Evolutionary conservation across 2,113 vertebrate genomes (phyloP), one percentile per base, ranked within the genome.

Genomic region (Ciconia boyciana): DNA sequence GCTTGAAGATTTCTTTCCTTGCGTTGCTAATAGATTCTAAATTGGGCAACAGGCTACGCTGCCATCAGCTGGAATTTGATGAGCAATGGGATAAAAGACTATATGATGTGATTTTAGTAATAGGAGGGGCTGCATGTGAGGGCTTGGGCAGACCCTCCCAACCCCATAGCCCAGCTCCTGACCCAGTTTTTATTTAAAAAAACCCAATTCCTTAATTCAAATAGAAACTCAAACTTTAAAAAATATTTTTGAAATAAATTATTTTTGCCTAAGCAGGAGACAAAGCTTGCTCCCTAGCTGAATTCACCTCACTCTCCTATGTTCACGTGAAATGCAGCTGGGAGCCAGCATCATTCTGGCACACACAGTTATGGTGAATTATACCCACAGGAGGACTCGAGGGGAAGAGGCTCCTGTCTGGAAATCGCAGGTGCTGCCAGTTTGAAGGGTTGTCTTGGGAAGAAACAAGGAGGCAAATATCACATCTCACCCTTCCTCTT

Each of bases 51-150:
- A 66, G 77, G 77, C 60, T 95, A 89, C 20, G 7, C 72, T 91
- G 80, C 78, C 72, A 70, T 89, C 64, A 79, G 68, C 64, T 84
- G 80, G 90, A 96, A 91, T 91, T 81, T 44, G 92, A 94, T 91
- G 68, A 89, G 68, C 80, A 74, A 77, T 74, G 16, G 61, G 64
- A 93, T 75, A 81, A 94, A 92, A 95, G 83, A 94, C 64, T 13
- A 54, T 61, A 91, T 39, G 84, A 87, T 62, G 84, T 70, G 87
- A 77, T 74, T 78, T 89, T 49, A 70, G 34, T 54, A 91, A 86
- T 32, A 90, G 54, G 48, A 85, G 25, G 34, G 72, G 62, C 26
- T 95, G 72, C 15, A 20, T 74, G 34, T 44, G 41, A 81, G 60
- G 44, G 28, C 41, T 89, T 48, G 55, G 62, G 36, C 3, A 11